phyloP scores from a whole-genome alignment of 2,888 invertebrate genomes.

The Trimorus sp. region DNA sequence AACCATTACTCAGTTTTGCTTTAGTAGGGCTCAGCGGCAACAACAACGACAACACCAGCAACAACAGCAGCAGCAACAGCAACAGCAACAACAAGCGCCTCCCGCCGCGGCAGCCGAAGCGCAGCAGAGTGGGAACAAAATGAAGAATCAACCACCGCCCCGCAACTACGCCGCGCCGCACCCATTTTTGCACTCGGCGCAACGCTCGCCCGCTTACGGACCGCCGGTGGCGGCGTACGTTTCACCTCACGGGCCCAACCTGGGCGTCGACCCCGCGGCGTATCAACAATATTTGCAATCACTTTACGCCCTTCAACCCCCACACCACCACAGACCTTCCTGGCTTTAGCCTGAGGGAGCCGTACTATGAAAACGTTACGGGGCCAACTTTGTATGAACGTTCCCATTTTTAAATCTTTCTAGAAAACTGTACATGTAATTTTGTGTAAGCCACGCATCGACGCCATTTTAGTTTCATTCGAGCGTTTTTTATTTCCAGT shows the following conservation, averaged over 20 bases:
- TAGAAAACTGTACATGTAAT: constrained; percentile 45
- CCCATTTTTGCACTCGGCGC: constrained; percentile 78
- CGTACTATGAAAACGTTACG: constrained; percentile 51
- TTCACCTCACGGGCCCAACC: constrained; percentile 77
- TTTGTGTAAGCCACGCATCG: constrained; percentile 35
- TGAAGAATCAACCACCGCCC: constrained; percentile 73
- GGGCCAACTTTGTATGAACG: constrained; percentile 54
- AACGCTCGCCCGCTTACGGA: constrained; percentile 77
- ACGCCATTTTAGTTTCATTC: too few species aligned
- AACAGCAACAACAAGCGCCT: constrained; percentile 68
- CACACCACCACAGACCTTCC: constrained; percentile 79
- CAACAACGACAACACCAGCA: constrained; percentile 71
- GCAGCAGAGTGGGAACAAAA: constrained; percentile 76
- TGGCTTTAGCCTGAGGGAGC: constrained; percentile 78
- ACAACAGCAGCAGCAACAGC: constrained; percentile 69
- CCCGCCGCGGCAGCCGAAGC: constrained; percentile 71
- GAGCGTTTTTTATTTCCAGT: neutral
- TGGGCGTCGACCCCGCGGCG: constrained; percentile 78
- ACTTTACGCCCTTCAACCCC: constrained; percentile 78
- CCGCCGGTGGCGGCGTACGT: constrained; percentile 79
- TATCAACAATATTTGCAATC: constrained; percentile 80
- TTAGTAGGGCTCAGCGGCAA: constrained; percentile 71
- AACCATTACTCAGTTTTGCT: too few species aligned
- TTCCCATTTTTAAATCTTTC: constrained; percentile 50
- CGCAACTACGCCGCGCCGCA: constrained; percentile 77